These are phyloP conservation scores for Rhinichthys klamathensis DNA, from an alignment of 2,113 vertebrate genomes.

Conservation along the genomic window DNA sequence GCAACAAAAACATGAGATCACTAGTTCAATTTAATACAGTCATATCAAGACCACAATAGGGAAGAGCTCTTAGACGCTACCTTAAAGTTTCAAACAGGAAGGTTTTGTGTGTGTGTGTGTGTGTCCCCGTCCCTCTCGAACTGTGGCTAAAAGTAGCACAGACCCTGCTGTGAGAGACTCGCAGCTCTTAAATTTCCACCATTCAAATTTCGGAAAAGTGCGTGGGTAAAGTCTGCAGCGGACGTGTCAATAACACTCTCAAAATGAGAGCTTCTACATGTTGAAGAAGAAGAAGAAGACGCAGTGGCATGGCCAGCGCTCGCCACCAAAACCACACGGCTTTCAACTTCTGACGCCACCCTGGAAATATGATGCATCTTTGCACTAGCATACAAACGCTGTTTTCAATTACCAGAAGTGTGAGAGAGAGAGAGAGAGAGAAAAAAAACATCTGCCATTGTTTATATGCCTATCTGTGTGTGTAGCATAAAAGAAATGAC, in stretches of 20 bases:
- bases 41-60: conserved; percentile 64
- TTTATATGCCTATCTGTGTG: neutral
- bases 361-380: conserved; percentile 72
- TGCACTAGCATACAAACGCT: conserved; percentile 55
- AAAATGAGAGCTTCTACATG: conserved; percentile 65
- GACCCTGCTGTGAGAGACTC: conserved; percentile 61
- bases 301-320: conserved; percentile 64
- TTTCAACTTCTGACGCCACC: conserved; percentile 65
- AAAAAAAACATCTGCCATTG: neutral
- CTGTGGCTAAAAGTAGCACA: conserved; percentile 48
- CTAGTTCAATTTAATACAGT: conserved; percentile 33
- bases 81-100: conserved; percentile 68
- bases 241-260: conserved; percentile 67
- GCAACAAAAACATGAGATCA: conserved; percentile 3
- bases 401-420: conserved; percentile 71
- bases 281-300: conserved; percentile 57
- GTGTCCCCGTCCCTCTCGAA: conserved; percentile 42
- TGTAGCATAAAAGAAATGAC: conserved; percentile 4
- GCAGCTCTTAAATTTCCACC: conserved; percentile 66
- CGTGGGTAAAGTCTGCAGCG: conserved; percentile 69
- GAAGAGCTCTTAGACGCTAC: conserved; percentile 54
- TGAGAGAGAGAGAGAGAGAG: neutral
- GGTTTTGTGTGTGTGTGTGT: conserved; percentile 48
- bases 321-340: conserved; percentile 73
- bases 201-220: conserved; percentile 68